Evolutionary conservation across 2,888 invertebrate genomes (phyloP), one percentile per base, ranked within the genome.

Genomic region (Leptinotarsa tumamoca): DNA sequence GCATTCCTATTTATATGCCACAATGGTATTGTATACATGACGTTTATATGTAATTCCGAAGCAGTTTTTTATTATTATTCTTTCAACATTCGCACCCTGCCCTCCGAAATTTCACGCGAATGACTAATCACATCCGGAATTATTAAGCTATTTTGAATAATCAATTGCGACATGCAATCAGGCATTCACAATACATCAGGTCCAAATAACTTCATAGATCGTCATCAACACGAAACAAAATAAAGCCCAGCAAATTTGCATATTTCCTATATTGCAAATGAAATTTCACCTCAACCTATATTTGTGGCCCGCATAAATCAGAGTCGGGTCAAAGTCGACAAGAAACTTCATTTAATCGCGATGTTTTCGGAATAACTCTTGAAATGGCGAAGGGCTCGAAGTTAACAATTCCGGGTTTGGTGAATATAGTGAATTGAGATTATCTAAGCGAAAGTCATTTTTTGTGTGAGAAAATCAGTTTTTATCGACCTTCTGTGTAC

Each of bases 211-310:
- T 27, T n/a, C 33, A 27, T 33, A 63, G 63, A 63, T 63, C 33
- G 5, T 7, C 17, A 63, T 63, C 63, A 63, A 63, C 4, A 43
- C 43, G 10, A n/a, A 43, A 63, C 33, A 43, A 27, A 33, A 63
- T 17, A 63, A 15, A 63, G 17, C 63, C n/a, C 5, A 43, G 3
- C 33, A 3, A 10, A 63, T 63, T 63, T n/a, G 63, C 63, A 63
- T 63, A 63, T 17, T n/a, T 63, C 33, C n/a, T 33, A 5, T n/a
- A 63, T 63, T 63, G n/a, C 3, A 5, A 27, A 33, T 63, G 18
- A 63, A 18, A 63, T 63, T 63, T 17, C 1, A n/a, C 43, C 63
- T 63, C n/a, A 63, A 63, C 63, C 63, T 43, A 63, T n/a, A 33
- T 63, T 33, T n/a, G n/a, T 43, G n/a, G 7, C 17, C 1, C 10